These are phyloP conservation scores for Erethizon dorsatum DNA, from an alignment of 2,797 vertebrate species.

Conservation along the genomic window DNA sequence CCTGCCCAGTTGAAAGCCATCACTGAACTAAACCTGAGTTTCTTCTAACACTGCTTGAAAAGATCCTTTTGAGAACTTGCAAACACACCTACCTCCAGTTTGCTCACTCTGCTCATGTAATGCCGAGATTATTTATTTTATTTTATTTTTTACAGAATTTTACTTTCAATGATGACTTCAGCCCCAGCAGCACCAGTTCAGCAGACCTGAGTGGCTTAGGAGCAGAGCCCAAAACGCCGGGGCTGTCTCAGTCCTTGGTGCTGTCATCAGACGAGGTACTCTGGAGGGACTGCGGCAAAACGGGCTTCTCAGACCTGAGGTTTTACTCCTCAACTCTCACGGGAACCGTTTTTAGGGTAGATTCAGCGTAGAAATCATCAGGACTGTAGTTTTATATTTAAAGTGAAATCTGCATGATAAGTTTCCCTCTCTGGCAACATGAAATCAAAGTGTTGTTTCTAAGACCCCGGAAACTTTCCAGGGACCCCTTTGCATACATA, in stretches of 20 bases:
- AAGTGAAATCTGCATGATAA: not conserved
- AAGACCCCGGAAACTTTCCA: not conserved
- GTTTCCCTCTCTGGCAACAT: not conserved
- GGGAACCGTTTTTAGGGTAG: not conserved
- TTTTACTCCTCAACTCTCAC: fast-evolving
- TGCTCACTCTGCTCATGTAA: slow-evolving; percentile 37
- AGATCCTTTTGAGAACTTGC: not conserved
- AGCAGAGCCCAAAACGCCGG: slow-evolving; percentile 92
- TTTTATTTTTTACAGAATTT: slow-evolving; percentile 91
- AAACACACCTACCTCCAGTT: not conserved
- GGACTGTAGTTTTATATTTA: not conserved
- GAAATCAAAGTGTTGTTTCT: not conserved
- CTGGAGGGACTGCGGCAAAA: fast-evolving
- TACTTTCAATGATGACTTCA: slow-evolving; percentile 93
- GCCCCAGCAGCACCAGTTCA: slow-evolving; percentile 96
- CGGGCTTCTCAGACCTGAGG: not conserved
- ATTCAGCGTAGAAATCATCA: not conserved
- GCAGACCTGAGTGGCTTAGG: slow-evolving; percentile 95
- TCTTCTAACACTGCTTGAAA: not conserved
- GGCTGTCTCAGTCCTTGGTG: slow-evolving; percentile 91
- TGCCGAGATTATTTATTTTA: slow-evolving; percentile 74
- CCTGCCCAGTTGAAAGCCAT: not conserved
- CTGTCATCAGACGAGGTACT: slow-evolving; percentile 96
- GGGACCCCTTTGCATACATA: not conserved
- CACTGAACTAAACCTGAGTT: not conserved